Conservation (phyloP, 2,797 vertebrate genomes). For the Paedocypris micromegethes region DNA sequence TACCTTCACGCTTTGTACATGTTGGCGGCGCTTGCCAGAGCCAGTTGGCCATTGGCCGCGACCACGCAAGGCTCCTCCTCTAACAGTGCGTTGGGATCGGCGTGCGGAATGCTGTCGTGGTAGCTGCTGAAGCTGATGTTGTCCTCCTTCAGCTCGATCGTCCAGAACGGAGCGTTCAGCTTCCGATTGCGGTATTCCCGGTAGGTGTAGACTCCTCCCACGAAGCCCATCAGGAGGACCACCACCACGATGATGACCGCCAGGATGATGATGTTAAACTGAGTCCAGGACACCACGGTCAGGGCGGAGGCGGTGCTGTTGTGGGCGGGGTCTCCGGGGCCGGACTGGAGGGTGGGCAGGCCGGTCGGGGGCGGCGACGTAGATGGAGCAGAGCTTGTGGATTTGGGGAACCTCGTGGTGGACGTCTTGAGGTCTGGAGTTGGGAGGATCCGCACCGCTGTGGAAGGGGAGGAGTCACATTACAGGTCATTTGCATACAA, state of each 20-base stretch:
- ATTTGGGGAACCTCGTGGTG: constrained; percentile 49
- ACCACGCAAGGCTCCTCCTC: constrained; percentile 89
- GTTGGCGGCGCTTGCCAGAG: constrained; percentile 83
- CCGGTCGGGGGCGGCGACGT: constrained; percentile 60
- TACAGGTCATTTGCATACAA: no score
- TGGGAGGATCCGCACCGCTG: constrained; percentile 50
- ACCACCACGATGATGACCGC: constrained; percentile 95
- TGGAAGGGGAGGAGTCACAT: constrained; percentile 16
- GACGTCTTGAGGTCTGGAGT: constrained; percentile 44
- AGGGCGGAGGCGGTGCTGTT: constrained; percentile 82
- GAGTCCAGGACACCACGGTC: constrained; percentile 92
- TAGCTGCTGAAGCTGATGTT: constrained; percentile 99
- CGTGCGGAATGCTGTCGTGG: constrained; percentile 96
- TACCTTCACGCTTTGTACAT: constrained; percentile 80
- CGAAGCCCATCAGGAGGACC: constrained; percentile 88
- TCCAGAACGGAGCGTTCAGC: constrained; percentile 97
- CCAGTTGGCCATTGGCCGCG: constrained; percentile 87
- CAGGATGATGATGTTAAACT: constrained; percentile 94
- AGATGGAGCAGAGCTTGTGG: constrained; percentile 39
- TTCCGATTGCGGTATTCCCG: constrained; percentile 95
- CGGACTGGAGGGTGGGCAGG: constrained; percentile 66
- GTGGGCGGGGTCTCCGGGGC: constrained; percentile 68
- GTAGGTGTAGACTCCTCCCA: constrained; percentile 90
- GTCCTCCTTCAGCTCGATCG: constrained; percentile 97
- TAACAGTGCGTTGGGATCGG: constrained; percentile 87